Conservation (phyloP, 1,140 invertebrate species). For the Acromyrmex charruanus region DNA sequence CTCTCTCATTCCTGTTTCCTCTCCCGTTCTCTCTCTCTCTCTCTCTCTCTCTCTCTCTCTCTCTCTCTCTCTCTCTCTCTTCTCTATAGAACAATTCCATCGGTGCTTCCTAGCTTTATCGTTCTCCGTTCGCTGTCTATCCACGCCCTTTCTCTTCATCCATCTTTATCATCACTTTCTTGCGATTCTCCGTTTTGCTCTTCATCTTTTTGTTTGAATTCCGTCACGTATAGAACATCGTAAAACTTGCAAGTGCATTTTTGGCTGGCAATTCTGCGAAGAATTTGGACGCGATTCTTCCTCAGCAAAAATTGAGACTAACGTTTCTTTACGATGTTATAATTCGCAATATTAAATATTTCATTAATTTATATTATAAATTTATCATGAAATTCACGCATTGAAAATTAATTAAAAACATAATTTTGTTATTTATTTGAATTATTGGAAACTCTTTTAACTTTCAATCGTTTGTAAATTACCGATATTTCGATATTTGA, state of each 20-base stretch:
- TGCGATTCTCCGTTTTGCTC: conserved; percentile 24
- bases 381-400: neutral
- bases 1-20: conserved; percentile 46
- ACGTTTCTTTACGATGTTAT: neutral
- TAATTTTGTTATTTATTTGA: neutral
- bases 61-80: neutral
- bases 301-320: neutral
- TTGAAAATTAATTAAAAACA: neutral
- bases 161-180: conserved; percentile 29
- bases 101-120: conserved; percentile 28
- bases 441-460: neutral
- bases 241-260: conserved; percentile 14
- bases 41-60: neutral
- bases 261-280: conserved; percentile 12
- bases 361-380: neutral
- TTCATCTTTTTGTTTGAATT: conserved; percentile 17
- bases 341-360: neutral
- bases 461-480: conserved; percentile 3
- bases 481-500: neutral
- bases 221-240: neutral
- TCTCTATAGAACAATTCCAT: conserved; percentile 13
- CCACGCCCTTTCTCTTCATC: conserved; percentile 17
- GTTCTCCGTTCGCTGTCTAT: neutral
- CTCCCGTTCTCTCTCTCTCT: neutral
- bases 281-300: neutral